These are phyloP conservation scores for Vulpes vulpes DNA, from an alignment of 2,113 vertebrate species.

Conservation along the genomic window DNA sequence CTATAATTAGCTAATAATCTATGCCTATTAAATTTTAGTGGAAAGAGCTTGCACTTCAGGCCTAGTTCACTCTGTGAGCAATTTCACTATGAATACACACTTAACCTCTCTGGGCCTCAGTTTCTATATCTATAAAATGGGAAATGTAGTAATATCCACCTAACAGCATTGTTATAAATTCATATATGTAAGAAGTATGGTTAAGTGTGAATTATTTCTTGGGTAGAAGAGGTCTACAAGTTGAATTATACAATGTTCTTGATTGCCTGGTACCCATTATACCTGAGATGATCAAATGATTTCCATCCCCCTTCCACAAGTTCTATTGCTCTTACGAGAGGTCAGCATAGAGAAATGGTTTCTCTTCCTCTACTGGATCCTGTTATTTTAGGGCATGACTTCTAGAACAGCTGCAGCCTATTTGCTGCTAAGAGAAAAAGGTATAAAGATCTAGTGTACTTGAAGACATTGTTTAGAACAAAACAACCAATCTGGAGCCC, in stretches of 20 bases:
- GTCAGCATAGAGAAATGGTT: neutral
- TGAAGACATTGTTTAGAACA: neutral
- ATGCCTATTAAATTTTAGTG: neutral
- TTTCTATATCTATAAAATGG: neutral
- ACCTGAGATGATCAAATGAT: neutral
- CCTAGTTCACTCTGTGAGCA: neutral
- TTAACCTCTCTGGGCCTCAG: neutral
- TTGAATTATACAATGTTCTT: neutral
- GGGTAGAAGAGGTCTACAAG: neutral
- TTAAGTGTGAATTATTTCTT: neutral
- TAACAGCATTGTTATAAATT: neutral
- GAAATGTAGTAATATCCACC: neutral
- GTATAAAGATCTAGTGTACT: neutral
- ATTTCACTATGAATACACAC: neutral
- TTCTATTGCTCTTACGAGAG: neutral
- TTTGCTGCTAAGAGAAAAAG: neutral
- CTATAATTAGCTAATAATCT: neutral
- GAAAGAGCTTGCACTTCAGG: neutral
- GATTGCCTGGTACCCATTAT: neutral
- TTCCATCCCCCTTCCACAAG: neutral
- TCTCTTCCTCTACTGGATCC: neutral
- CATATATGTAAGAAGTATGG: neutral
- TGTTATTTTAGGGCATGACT: neutral
- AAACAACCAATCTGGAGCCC: neutral
- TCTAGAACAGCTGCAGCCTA: neutral